Percentiles rank a stretch among this genome's conserved stretches.
Evolutionary conservation across 2,797 vertebrate genomes (phyloP).

Genomic region (Ceryle rudis): DNA sequence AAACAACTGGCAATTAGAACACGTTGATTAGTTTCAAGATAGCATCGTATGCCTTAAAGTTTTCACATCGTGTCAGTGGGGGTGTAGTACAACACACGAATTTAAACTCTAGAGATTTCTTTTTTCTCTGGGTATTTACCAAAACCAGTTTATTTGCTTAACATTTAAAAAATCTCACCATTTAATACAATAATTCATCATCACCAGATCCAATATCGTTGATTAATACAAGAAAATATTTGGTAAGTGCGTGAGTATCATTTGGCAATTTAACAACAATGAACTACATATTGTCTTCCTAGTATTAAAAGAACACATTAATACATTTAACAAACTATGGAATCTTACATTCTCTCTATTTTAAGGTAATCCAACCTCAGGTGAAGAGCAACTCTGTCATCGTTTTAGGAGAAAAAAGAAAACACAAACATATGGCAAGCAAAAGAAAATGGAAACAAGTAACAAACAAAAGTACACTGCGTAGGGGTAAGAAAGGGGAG

Average conservation of each 20-base stretch:
- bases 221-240: not conserved
- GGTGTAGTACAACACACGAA: accelerated
- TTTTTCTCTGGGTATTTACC: not conserved
- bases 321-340: not conserved
- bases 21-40: not conserved
- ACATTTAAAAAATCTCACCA: not conserved
- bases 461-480: not conserved
- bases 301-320: not conserved
- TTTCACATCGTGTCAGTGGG: not conserved
- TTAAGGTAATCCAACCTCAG: not conserved
- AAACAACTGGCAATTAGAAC: not conserved
- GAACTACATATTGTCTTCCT: not conserved
- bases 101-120: accelerated
- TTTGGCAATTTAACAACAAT: not conserved
- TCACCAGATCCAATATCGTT: not conserved
- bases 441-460: not conserved
- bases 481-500: not conserved
- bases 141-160: not conserved
- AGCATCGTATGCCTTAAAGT: accelerated
- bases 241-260: accelerated
- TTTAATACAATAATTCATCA: not conserved
- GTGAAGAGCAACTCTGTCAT: not conserved
- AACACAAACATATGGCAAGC: too few species aligned
- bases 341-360: not conserved
- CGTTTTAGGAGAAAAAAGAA: not conserved